Conservation (phyloP, 2,888 invertebrate genomes). For the Keiferia lycopersicella region DNA sequence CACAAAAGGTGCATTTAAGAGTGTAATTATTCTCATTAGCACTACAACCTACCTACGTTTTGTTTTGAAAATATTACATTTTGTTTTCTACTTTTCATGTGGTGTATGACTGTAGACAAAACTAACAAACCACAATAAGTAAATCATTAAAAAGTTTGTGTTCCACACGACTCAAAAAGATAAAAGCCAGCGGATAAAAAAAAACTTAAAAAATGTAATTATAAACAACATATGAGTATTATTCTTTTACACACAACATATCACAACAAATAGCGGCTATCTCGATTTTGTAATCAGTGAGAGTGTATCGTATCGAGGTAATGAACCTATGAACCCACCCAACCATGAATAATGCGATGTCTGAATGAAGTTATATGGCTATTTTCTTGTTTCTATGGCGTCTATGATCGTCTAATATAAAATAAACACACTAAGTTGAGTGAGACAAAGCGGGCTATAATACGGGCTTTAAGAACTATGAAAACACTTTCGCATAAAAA, state of each 20-base stretch:
- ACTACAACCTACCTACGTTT: too few relatives aligned
- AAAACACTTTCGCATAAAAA: too few relatives aligned
- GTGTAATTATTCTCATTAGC: neutral
- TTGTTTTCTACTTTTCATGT: neutral
- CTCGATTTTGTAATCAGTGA: conserved; percentile 8
- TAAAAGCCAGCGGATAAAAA: too few relatives aligned
- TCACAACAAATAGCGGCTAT: neutral
- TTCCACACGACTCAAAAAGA: too few relatives aligned
- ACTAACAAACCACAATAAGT: too few relatives aligned
- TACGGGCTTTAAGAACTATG: too few relatives aligned
- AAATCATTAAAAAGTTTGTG: too few relatives aligned
- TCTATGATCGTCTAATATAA: neutral
- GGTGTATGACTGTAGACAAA: too few relatives aligned
- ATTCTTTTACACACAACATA: neutral
- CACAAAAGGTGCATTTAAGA: neutral
- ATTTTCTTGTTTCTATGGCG: neutral
- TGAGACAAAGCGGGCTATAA: too few relatives aligned
- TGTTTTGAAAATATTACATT: neutral
- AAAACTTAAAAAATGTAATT: too few relatives aligned
- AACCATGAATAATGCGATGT: neutral
- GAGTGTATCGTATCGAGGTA: conserved; percentile 3
- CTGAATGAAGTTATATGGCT: neutral
- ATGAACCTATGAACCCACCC: conserved; percentile 15
- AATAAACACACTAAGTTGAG: too few relatives aligned
- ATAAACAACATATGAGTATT: too few relatives aligned